phyloP scores from a whole-genome alignment of 1,140 invertebrate species.

The Drosophila ogumai region DNA sequence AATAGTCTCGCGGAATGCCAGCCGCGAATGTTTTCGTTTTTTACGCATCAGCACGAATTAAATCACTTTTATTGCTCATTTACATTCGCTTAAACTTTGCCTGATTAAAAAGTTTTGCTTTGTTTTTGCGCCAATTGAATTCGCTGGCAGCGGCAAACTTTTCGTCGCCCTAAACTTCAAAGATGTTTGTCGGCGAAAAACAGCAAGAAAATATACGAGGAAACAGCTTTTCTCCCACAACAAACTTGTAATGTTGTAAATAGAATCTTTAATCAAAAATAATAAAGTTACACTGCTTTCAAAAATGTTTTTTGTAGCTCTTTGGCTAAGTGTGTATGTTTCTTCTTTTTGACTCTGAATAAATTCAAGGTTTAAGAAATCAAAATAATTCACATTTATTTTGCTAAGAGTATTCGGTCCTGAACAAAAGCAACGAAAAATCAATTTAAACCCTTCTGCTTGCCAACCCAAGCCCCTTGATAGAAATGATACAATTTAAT shows the following conservation, averaged over 20 bases:
- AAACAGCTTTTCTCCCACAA: not conserved
- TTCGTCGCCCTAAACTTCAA: conserved; percentile 34
- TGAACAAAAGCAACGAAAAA: not conserved
- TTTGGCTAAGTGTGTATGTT: not conserved
- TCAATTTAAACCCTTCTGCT: not conserved
- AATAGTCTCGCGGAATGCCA: conserved; percentile 28
- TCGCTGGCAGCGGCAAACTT: conserved; percentile 29
- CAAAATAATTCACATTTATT: not conserved
- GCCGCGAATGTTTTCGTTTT: conserved; percentile 39
- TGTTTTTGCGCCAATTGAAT: conserved; percentile 38
- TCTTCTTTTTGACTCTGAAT: not conserved
- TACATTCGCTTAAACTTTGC: conserved; percentile 31
- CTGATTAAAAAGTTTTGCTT: conserved; percentile 33
- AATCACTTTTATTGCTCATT: conserved; percentile 43
- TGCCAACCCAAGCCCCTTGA: not conserved
- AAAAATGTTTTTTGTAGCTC: not conserved
- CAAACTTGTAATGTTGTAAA: conserved; percentile 6
- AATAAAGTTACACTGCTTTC: not conserved
- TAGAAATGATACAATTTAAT: not conserved
- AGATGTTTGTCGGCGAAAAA: conserved; percentile 24
- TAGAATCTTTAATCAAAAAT: conserved; percentile 5
- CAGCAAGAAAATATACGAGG: not conserved
- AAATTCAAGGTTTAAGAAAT: not conserved
- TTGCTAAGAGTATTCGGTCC: no score
- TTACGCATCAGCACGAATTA: conserved; percentile 39